Evolutionary conservation across 2,113 vertebrate genomes (phyloP), one percentile per base, ranked within the genome.

Genomic region (Hassar affinis): DNA sequence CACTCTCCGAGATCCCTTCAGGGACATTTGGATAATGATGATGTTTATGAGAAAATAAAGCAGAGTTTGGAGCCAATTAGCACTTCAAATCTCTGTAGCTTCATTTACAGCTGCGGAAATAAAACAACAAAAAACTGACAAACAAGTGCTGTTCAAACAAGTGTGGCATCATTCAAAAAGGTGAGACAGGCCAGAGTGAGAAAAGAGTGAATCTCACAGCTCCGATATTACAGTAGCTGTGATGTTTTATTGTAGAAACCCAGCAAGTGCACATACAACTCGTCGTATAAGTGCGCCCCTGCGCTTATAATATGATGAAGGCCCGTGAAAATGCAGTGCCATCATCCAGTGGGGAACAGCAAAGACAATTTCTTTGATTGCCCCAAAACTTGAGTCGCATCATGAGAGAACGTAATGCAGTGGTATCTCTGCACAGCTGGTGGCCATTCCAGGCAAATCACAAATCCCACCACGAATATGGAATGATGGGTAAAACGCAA

Each of bases 81-180:
- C 88, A 89, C 88, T 84, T 88, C 81, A 85, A 85, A 82, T 83
- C 38, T 56, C 57, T 27, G 57, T 25, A 33, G 80, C 74, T 90
- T 88, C 71, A 86, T 90, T 90, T 91, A 81, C 85, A 84, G 82
- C 82, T 90, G 87, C 57, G 72, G 79, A 88, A 88, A 89, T 77
- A 56, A 77, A 76, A 15, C 51, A 75, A 22, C 15, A 52, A 47
- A 47, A 71, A n/a, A 80, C 27, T 84, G 57, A 89, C 87, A 71
- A 87, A 87, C 83, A 77, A 71, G 76, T 35, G 35, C 51, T 62
- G 47, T 78, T 87, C 79, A 86, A 87, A 88, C 81, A 90, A 85
- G 84, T 80, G 76, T 78, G 66, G 79, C 77, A 85, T 91, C 80
- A 85, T 89, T 88, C 82, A 52, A 64, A 88, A 38, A 87, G 82